Conservation (phyloP, 1,140 invertebrate genomes). For the Drosophila auraria region DNA sequence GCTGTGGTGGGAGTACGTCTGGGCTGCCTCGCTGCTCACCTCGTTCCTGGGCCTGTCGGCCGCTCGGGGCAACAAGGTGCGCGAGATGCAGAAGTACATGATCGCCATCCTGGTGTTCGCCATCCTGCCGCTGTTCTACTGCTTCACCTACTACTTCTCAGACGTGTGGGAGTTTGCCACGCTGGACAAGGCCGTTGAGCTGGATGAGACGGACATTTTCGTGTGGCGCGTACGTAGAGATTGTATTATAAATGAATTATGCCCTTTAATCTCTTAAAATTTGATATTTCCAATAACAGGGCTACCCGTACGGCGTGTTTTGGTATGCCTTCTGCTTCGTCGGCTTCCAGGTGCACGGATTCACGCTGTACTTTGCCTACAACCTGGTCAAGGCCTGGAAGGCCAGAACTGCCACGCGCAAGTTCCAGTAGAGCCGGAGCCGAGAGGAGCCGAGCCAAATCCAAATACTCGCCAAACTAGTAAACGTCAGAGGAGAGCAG, state of each 20-base stretch:
- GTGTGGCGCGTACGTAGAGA: constrained; percentile 91
- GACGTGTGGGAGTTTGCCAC: constrained; percentile 94
- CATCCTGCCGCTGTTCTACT: constrained; percentile 93
- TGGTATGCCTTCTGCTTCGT: constrained; percentile 97
- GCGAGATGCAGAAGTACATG: constrained; percentile 92
- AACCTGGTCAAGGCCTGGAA: constrained; percentile 95
- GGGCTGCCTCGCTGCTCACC: constrained; percentile 94
- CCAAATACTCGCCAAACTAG: constrained; percentile 80
- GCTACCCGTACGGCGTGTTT: constrained; percentile 95
- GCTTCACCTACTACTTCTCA: constrained; percentile 91
- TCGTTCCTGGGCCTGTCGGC: constrained; percentile 95
- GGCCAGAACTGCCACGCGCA: constrained; percentile 88
- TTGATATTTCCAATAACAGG: constrained; percentile 87
- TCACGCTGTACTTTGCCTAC: constrained; percentile 95
- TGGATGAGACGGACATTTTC: constrained; percentile 88
- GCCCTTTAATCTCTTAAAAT: background rate
- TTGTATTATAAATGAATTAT: background rate
- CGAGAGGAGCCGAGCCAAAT: constrained; percentile 30
- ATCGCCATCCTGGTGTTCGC: constrained; percentile 92
- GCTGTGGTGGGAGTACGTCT: constrained; percentile 96
- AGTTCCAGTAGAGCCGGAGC: constrained; percentile 78
- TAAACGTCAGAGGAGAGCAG: constrained; percentile 49
- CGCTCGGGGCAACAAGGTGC: constrained; percentile 92
- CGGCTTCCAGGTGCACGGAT: constrained; percentile 95
- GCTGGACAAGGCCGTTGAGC: constrained; percentile 88